Evolutionary conservation across 2,888 invertebrate species (phyloP).

Genomic region (Thymelicus acteon): DNA sequence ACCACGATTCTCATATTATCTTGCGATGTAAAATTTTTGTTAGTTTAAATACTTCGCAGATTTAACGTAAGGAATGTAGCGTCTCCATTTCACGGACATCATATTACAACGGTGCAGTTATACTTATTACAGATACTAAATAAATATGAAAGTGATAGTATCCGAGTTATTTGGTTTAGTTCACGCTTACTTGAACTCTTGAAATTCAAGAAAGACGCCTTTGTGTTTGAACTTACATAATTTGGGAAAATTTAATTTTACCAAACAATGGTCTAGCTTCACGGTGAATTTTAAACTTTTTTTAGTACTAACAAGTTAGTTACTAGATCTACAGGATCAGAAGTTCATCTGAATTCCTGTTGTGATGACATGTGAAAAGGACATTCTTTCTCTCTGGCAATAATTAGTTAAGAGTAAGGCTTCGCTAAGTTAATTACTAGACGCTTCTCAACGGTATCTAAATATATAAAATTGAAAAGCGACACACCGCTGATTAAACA

Average conservation of each 20-base stretch:
- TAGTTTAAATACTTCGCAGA: neutral
- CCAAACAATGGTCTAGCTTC: neutral
- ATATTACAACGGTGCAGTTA: conserved; percentile 2
- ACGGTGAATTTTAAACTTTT: neutral
- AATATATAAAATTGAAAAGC: too few species aligned
- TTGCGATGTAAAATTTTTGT: neutral
- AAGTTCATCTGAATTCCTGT: too few species aligned
- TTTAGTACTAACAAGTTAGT: too few species aligned
- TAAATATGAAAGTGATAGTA: conserved; percentile 11
- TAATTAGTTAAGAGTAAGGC: too few species aligned
- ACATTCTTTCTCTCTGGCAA: too few species aligned
- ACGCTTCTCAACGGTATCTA: too few species aligned
- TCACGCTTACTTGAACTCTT: conserved; percentile 1
- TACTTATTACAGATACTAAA: conserved; percentile 15
- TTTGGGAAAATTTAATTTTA: conserved; percentile 3
- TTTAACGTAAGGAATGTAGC: conserved; percentile 2
- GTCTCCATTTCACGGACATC: neutral
- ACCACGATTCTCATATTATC: neutral
- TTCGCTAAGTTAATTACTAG: too few species aligned
- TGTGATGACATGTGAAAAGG: too few species aligned
- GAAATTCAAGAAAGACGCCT: neutral
- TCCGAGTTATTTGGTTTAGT: conserved; percentile 6
- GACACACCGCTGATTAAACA: too few species aligned
- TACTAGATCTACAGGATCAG: too few species aligned
- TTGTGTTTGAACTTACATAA: conserved; percentile 3